A percentile compares a stretch with the other conserved stretches of the same genome.
These are phyloP conservation scores for Gila orcuttii DNA, from an alignment of 2,113 vertebrate species.

Conservation along the genomic window DNA sequence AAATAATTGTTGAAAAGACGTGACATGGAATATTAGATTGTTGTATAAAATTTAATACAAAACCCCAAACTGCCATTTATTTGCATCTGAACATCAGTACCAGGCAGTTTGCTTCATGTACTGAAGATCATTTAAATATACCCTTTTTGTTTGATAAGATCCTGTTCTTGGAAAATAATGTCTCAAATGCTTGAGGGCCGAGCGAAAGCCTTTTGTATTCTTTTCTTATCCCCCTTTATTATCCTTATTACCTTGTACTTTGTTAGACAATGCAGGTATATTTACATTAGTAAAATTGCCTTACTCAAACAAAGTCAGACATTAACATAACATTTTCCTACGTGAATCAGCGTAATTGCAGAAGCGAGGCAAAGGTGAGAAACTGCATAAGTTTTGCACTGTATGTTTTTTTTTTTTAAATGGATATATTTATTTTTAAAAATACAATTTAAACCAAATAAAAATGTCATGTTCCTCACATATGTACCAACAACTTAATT, in stretches of 20 bases:
- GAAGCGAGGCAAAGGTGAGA: not conserved
- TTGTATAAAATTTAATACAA: not conserved
- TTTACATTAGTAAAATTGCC: slow-evolving; percentile 5
- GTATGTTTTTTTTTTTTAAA: not conserved
- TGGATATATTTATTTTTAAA: not conserved
- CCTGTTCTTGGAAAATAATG: not conserved
- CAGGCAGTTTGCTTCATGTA: not conserved
- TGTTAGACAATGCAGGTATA: slow-evolving; percentile 4
- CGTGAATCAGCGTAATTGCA: not conserved
- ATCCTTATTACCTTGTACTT: not conserved
- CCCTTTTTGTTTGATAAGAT: not conserved
- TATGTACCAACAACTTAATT: not conserved
- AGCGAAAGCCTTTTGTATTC: not conserved
- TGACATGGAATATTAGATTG: not conserved
- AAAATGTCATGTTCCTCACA: not conserved
- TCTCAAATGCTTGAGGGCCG: not conserved
- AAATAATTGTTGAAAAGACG: not conserved
- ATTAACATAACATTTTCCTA: not conserved
- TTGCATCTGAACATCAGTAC: not conserved
- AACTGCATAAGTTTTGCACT: not conserved
- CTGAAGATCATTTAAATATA: not conserved
- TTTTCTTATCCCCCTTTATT: not conserved
- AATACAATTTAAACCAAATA: not conserved
- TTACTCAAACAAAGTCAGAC: not conserved
- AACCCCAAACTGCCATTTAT: not conserved